Evolutionary conservation across 2,888 invertebrate genomes (phyloP), one percentile per base, ranked within the genome.

Genomic region (Chrysopilus asiliformis): DNA sequence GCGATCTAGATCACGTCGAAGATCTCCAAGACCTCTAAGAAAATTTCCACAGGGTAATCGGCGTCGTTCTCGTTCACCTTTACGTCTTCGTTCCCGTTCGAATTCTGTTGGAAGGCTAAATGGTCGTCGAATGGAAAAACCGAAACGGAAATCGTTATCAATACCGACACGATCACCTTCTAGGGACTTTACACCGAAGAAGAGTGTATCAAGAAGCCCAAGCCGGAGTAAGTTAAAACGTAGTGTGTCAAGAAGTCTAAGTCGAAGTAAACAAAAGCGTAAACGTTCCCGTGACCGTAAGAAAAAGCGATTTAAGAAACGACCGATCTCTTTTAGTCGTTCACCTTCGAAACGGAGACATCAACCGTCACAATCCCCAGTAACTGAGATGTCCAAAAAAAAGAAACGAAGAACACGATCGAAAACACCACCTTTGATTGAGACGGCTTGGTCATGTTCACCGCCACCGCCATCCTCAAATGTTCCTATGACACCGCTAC

Each of bases 361-460:
- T 14, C 18, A n/a, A 13, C 24, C 18, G 4, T 24, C 25, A 10
- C 31, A 57, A 53, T 41, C 55, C 56, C 34, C 50, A 56, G 42
- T 45, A 37, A 35, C 52, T 54, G 35, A 49, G 53, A 42, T 44
- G 47, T 20, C 40, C 43, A 6, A 42, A 35, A 48, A 53, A 12
- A 49, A 55, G 22, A 46, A 49, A 27, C 42, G 33, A 3, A 36
- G 43, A 10, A 12, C 30, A 14, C 13, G 42, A 15, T 26, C 28
- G 17, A 49, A 53, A 15, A 52, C 57, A 3, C 50, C 57, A 0
- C 56, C 47, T 2, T 43, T 43, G 1, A 32, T 41, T 36, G 57
- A 56, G 43, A 53, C 42, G 39, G 46, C 72, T 20, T 68, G 72
- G 57, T 72, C 73, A 24, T 68, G 66, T 20, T 53, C 56, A 1